A percentile compares a stretch with the other conserved stretches of the same genome.
phyloP scores from a whole-genome alignment of 2,113 vertebrate genomes.

The Poeciliopsis prolifica region DNA sequence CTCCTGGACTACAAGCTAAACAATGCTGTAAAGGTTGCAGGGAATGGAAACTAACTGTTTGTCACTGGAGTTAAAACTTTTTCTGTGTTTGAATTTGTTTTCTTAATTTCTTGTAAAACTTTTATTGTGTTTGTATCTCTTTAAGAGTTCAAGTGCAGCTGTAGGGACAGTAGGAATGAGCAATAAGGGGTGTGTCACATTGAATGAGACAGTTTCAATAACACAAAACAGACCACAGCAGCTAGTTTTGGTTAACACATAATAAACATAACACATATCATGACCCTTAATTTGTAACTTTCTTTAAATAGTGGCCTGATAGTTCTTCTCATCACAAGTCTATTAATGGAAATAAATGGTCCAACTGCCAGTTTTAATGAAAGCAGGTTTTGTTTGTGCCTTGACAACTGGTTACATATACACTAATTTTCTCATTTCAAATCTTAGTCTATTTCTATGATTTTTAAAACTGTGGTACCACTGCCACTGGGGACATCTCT shows the following conservation, averaged over 20 bases:
- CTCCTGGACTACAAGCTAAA: no score
- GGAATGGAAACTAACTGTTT: no score
- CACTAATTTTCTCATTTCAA: neutral
- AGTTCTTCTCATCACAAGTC: neutral
- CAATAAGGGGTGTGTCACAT: neutral
- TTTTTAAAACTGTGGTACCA: neutral
- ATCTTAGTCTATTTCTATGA: neutral
- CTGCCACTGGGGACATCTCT: neutral
- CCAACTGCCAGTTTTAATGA: neutral
- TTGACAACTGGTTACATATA: neutral
- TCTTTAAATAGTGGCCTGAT: neutral
- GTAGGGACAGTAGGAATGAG: neutral
- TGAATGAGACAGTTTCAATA: slow-evolving; percentile 17
- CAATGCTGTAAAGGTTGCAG: no score
- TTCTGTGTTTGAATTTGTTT: neutral
- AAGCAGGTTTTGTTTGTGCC: neutral
- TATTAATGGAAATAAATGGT: neutral
- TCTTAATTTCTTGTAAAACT: neutral
- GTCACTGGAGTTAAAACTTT: no score
- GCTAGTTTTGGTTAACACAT: neutral
- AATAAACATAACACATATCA: neutral
- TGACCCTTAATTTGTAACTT: neutral
- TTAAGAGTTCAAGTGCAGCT: slow-evolving; percentile 25
- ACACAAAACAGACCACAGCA: neutral
- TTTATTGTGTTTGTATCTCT: neutral